A percentile compares a stretch with the other conserved stretches of the same genome.
Conservation (phyloP, 2,113 vertebrate species). For the Vombatus ursinus region DNA sequence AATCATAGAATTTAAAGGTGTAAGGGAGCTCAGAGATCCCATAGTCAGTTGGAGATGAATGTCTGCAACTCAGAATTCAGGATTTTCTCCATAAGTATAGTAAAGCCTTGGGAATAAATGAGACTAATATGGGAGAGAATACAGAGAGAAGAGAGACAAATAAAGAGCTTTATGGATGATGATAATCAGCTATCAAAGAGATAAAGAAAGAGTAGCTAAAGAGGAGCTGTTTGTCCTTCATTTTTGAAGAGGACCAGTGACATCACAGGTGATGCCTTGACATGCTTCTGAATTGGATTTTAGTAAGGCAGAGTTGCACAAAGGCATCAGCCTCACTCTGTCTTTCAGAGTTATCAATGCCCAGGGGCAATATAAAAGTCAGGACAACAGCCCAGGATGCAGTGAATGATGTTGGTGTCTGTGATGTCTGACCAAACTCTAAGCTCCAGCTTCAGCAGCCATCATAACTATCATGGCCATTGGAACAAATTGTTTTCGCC, state of each 20-base stretch:
- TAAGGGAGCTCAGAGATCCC: neutral
- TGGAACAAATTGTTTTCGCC: neutral
- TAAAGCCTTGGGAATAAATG: neutral
- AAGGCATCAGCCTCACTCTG: neutral
- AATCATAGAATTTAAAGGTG: neutral
- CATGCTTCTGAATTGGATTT: neutral
- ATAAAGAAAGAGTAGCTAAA: neutral
- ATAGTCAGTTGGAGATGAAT: neutral
- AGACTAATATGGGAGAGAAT: neutral
- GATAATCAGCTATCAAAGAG: neutral
- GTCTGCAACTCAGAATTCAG: neutral
- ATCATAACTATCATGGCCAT: too few species aligned
- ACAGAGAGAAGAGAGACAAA: neutral
- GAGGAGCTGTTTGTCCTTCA: neutral
- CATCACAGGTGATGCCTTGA: neutral
- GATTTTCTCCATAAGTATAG: neutral
- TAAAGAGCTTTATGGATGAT: neutral
- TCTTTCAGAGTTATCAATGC: neutral
- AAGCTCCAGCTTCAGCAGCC: too few species aligned
- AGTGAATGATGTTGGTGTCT: neutral
- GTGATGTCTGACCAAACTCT: too few species aligned
- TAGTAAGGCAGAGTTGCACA: neutral
- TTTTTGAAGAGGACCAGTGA: neutral
- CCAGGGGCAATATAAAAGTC: neutral
- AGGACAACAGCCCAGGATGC: too few species aligned